These are phyloP conservation scores for Lasioglossum baleicum DNA, from an alignment of 1,140 invertebrate species.

Conservation along the genomic window DNA sequence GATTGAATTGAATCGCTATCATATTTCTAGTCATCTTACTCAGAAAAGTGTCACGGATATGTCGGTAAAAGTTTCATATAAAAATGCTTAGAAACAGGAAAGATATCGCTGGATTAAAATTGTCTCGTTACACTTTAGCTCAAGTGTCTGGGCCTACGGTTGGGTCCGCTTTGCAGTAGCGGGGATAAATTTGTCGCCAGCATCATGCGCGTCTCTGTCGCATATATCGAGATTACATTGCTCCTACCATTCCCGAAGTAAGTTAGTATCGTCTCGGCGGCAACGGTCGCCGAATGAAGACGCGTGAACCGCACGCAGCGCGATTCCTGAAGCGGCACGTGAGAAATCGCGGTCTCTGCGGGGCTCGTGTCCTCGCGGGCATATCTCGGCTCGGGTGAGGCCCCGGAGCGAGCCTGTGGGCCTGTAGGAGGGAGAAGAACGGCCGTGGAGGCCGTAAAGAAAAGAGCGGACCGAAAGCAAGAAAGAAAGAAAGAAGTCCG, in stretches of 20 bases:
- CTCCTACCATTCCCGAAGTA: not conserved
- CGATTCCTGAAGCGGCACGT: conserved; percentile 15
- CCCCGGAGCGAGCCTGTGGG: not conserved
- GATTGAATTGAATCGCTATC: no score
- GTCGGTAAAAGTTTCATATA: no score
- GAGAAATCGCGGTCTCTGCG: conserved; percentile 45
- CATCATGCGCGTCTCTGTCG: no score
- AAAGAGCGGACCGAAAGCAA: not conserved
- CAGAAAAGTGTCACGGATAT: no score
- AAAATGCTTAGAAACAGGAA: no score
- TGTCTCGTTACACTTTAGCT: no score
- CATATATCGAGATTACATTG: no score
- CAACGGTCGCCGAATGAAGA: conserved; percentile 24
- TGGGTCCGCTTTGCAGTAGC: no score
- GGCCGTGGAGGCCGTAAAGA: not conserved
- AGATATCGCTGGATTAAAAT: no score
- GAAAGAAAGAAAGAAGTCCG: not conserved
- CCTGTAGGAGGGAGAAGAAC: not conserved
- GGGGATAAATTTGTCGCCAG: no score
- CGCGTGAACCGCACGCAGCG: not conserved
- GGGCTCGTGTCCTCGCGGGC: conserved; percentile 30
- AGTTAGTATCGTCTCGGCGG: not conserved
- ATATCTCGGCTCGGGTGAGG: conserved; percentile 10
- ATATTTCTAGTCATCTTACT: no score
- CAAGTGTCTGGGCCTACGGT: no score